Conservation (phyloP, 2,888 invertebrate species). For the Chromoteleia sp. region DNA sequence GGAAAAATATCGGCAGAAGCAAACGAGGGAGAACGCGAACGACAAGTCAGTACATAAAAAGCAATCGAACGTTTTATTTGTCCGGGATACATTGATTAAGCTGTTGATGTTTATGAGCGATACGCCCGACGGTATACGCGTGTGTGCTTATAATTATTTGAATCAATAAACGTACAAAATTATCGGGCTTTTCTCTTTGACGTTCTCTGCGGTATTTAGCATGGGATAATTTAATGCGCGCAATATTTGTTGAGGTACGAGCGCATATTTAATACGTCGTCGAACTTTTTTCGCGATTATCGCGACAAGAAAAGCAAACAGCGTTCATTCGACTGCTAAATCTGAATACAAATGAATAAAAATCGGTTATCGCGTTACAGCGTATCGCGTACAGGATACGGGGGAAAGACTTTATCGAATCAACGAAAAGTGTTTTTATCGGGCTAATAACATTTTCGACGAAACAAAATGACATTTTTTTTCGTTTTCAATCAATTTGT, state of each 20-base stretch:
- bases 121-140: constrained; percentile 2
- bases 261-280: constrained; percentile 10
- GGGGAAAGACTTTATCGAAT: neutral
- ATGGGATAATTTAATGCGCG: constrained; percentile 18
- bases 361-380: neutral
- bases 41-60: constrained; percentile 20
- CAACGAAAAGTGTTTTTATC: neutral
- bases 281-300: neutral
- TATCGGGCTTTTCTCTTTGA: constrained; percentile 42
- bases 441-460: neutral
- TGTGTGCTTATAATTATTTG: constrained; percentile 43
- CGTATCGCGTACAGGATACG: neutral
- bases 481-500: neutral
- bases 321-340: neutral
- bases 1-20: no score
- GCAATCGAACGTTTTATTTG: constrained; percentile 32
- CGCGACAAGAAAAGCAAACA: neutral
- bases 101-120: constrained; percentile 36
- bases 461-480: no score
- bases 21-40: no score
- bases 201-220: constrained; percentile 31
- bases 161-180: constrained; percentile 44
- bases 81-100: constrained; percentile 23
- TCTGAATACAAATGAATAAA: neutral
- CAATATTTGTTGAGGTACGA: neutral